Conservation (phyloP, 2,888 invertebrate genomes). For the Hipparchia sbordonii region DNA sequence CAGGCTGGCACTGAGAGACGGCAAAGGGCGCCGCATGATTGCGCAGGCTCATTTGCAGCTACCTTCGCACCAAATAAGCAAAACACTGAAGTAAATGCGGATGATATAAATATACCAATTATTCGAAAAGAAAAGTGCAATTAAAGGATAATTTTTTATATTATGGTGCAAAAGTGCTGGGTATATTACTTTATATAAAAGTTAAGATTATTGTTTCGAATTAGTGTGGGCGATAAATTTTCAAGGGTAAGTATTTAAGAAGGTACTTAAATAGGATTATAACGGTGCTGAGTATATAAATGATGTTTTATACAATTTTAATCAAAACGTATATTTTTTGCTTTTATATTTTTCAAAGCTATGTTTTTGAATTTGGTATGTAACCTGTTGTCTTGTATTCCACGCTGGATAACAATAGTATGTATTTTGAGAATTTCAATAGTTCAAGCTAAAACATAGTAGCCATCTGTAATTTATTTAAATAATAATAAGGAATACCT, state of each 20-base stretch:
- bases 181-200: background rate
- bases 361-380: too few species aligned
- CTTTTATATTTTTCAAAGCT: background rate
- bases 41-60: slow-evolving; percentile 41
- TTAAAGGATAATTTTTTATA: background rate
- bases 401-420: too few species aligned
- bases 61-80: slow-evolving; percentile 46
- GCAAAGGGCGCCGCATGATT: slow-evolving; percentile 39
- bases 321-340: background rate
- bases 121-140: slow-evolving; percentile 3
- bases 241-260: slow-evolving; percentile 11
- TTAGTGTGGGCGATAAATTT: background rate
- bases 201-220: background rate
- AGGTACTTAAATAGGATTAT: background rate
- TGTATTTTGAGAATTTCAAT: too few species aligned
- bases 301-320: background rate
- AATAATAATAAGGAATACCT: too few species aligned
- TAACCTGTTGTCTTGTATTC: too few species aligned
- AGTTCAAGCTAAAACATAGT: too few species aligned
- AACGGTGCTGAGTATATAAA: background rate
- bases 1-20: slow-evolving; percentile 46
- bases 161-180: background rate
- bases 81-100: slow-evolving; percentile 40
- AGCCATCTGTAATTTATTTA: too few species aligned
- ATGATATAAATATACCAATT: slow-evolving; percentile 20